Percentiles rank a stretch among this genome's conserved stretches.
Evolutionary conservation across 2,113 vertebrate species (phyloP).

Genomic region (Osmerus mordax): DNA sequence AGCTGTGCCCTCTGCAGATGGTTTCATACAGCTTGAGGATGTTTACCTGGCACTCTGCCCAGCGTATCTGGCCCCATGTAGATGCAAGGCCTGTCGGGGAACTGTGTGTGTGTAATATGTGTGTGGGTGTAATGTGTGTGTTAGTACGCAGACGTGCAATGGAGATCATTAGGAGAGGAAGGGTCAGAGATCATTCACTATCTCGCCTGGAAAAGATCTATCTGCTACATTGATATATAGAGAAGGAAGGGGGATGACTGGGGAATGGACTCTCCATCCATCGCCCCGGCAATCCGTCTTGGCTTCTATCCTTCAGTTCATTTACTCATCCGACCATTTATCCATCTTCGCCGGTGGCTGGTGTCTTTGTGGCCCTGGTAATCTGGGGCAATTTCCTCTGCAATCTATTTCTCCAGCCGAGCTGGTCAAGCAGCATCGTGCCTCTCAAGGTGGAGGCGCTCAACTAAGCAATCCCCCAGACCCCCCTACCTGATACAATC

Average conservation of each 20-base stretch:
- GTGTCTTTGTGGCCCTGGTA: slow-evolving; percentile 69
- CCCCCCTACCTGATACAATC: slow-evolving; percentile 48
- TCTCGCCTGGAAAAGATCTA: slow-evolving; percentile 19
- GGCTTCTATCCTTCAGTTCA: slow-evolving; percentile 41
- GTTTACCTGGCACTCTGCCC: slow-evolving; percentile 75
- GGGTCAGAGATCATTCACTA: slow-evolving; percentile 29
- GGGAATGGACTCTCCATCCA: slow-evolving; percentile 25
- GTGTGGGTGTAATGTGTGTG: slow-evolving; percentile 47
- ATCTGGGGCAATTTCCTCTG: slow-evolving; percentile 70
- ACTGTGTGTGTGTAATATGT: slow-evolving; percentile 28
- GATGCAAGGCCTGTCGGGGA: slow-evolving; percentile 63
- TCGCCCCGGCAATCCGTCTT: slow-evolving; percentile 63
- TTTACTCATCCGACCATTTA: slow-evolving; percentile 63
- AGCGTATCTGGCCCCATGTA: slow-evolving; percentile 69
- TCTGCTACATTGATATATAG: slow-evolving; percentile 46
- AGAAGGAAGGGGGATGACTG: slow-evolving; percentile 1
- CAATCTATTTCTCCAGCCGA: slow-evolving; percentile 69
- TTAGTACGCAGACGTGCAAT: slow-evolving; percentile 20
- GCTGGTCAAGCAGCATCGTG: slow-evolving; percentile 62
- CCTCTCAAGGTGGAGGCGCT: slow-evolving; percentile 68
- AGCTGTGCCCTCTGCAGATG: slow-evolving; percentile 65
- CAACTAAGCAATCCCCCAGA: slow-evolving; percentile 55
- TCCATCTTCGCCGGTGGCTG: slow-evolving; percentile 56
- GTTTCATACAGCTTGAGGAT: slow-evolving; percentile 74
- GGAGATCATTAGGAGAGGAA: slow-evolving; percentile 48